phyloP scores from a whole-genome alignment of 2,888 invertebrate genomes.

The Amorpha juglandis region DNA sequence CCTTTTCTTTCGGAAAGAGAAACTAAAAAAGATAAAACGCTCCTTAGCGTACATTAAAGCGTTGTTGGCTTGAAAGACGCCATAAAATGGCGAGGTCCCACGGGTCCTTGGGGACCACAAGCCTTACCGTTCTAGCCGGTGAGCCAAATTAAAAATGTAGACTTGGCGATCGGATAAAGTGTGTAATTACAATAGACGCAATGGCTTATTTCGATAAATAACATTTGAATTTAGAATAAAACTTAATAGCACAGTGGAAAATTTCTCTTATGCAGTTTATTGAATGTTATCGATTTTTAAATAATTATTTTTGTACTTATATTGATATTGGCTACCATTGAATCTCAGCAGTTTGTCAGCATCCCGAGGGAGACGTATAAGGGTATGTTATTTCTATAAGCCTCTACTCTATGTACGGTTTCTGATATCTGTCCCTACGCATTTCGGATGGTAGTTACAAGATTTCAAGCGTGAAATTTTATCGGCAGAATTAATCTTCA shows the following conservation, averaged over 20 bases:
- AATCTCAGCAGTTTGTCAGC: too few species aligned
- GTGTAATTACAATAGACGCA: constrained; percentile 23
- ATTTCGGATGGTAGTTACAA: constrained; percentile 66
- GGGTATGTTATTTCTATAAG: constrained; percentile 37
- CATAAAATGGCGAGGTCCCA: constrained; percentile 69
- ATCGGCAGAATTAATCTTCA: constrained; percentile 81
- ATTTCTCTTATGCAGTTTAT: too few species aligned
- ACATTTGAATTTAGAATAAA: neutral
- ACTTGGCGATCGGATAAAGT: constrained; percentile 50
- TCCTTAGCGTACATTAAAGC: constrained; percentile 79
- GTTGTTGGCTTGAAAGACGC: constrained; percentile 68
- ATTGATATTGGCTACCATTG: too few species aligned
- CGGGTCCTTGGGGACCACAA: constrained; percentile 60
- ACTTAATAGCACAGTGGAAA: too few species aligned
- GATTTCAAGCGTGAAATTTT: constrained; percentile 79
- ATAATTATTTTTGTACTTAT: too few species aligned
- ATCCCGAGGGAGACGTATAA: neutral
- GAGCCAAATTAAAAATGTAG: constrained; percentile 71
- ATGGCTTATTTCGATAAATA: neutral
- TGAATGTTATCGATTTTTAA: too few species aligned
- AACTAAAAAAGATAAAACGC: constrained; percentile 82
- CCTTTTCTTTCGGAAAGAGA: constrained; percentile 73
- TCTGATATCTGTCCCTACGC: constrained; percentile 62
- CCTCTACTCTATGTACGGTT: constrained; percentile 47
- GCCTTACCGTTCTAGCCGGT: constrained; percentile 49